These are phyloP conservation scores for Gallinago paraguaiae DNA, from an alignment of 2,113 vertebrate genomes.

Conservation along the genomic window DNA sequence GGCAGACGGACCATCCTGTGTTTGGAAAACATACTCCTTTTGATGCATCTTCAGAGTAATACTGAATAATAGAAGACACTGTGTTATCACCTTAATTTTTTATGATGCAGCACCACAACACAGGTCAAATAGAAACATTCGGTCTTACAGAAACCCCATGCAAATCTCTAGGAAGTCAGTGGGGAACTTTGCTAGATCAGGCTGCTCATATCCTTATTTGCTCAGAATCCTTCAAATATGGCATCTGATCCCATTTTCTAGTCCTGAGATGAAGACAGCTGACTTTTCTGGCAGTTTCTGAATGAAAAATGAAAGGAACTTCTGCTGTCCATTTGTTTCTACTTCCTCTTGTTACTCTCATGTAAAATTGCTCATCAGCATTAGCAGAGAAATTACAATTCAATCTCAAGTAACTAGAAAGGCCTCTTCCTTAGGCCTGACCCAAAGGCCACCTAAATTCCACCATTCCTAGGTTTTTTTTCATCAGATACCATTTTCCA, in stretches of 20 bases:
- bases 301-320: not conserved
- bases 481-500: not conserved
- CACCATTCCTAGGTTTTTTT: not conserved
- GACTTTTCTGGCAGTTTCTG: not conserved
- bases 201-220: not conserved
- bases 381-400: not conserved
- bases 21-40: conserved; percentile 24
- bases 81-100: conserved; percentile 1
- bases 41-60: conserved; percentile 1
- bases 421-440: not conserved
- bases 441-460: not conserved
- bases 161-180: not conserved
- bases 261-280: not conserved
- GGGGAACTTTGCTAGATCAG: not conserved
- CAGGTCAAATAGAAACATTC: not conserved
- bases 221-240: not conserved
- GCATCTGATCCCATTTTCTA: not conserved
- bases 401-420: not conserved
- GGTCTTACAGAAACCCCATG: not conserved
- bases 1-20: not conserved
- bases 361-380: not conserved
- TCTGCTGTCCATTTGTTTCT: not conserved
- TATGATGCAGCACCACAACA: not conserved
- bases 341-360: not conserved
- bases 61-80: conserved; percentile 40